Evolutionary conservation across 2,888 invertebrate genomes (phyloP).

Genomic region (Leistus spinibarbis): DNA sequence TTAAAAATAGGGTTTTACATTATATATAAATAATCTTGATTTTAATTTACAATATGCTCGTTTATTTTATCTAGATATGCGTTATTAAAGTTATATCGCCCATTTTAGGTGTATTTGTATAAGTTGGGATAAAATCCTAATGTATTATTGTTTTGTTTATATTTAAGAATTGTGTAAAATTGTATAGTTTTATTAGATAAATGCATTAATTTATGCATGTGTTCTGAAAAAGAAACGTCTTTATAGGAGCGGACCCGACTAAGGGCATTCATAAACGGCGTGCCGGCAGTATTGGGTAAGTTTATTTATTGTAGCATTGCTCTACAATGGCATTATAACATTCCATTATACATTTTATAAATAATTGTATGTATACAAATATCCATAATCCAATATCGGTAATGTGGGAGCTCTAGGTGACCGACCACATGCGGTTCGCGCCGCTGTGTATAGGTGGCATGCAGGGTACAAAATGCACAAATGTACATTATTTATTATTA

Average conservation of each 20-base stretch:
- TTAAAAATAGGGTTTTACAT: not conserved
- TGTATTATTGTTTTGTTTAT: slow-evolving; percentile 14
- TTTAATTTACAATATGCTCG: not conserved
- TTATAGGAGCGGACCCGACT: slow-evolving; percentile 78
- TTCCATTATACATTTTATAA: not conserved
- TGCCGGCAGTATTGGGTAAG: slow-evolving; percentile 81
- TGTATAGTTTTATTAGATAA: not conserved
- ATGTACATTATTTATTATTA: not conserved
- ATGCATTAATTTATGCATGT: not conserved
- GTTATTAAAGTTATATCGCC: not conserved
- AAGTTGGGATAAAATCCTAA: too few species aligned
- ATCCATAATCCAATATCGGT: not conserved
- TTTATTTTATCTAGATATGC: not conserved
- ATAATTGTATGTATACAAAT: not conserved
- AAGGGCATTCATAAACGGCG: slow-evolving; percentile 82
- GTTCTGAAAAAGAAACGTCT: not conserved
- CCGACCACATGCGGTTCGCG: not conserved
- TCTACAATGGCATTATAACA: not conserved
- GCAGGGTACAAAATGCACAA: not conserved
- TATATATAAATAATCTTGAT: not conserved
- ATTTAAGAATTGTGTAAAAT: slow-evolving; percentile 41
- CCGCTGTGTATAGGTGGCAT: not conserved
- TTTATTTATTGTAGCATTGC: slow-evolving; percentile 43
- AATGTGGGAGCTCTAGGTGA: not conserved
- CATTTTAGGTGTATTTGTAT: slow-evolving; percentile 18